Evolutionary conservation across 2,113 vertebrate genomes (phyloP).

Genomic region (Aegotheles bennettii): DNA sequence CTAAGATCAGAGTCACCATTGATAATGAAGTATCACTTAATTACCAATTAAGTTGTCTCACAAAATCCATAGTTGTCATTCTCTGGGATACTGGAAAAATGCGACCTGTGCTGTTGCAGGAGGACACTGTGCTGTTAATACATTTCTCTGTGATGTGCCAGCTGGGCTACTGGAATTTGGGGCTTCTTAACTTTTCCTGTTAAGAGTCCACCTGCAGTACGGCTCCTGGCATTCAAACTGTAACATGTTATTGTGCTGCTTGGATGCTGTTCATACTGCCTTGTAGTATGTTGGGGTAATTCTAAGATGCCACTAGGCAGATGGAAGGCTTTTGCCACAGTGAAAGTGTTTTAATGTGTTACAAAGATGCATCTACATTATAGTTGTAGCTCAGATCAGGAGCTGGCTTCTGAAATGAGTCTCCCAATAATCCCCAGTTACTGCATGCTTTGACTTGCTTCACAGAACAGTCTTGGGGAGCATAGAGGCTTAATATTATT

Average conservation of each 20-base stretch:
- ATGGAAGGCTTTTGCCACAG: not conserved
- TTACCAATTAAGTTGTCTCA: constrained; percentile 10
- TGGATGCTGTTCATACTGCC: not conserved
- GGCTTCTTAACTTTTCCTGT: not conserved
- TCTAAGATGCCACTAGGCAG: not conserved
- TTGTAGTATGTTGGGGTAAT: not conserved
- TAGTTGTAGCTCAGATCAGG: not conserved
- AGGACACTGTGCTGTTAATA: not conserved
- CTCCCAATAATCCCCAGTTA: not conserved
- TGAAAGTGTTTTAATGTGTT: not conserved
- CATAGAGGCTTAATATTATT: not conserved
- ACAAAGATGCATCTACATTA: not conserved
- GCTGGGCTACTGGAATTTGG: not conserved
- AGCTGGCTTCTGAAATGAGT: not conserved
- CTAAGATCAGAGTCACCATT: not conserved
- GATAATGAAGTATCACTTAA: not conserved
- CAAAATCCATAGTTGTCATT: not conserved
- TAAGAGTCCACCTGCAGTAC: not conserved
- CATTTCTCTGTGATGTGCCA: not conserved
- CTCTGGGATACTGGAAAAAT: not conserved
- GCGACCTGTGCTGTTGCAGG: not conserved
- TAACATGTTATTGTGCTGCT: not conserved
- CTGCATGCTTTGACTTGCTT: not conserved
- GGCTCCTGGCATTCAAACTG: not conserved
- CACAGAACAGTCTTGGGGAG: not conserved